phyloP scores from a whole-genome alignment of 2,797 vertebrate species.

The Myotis vivesi region DNA sequence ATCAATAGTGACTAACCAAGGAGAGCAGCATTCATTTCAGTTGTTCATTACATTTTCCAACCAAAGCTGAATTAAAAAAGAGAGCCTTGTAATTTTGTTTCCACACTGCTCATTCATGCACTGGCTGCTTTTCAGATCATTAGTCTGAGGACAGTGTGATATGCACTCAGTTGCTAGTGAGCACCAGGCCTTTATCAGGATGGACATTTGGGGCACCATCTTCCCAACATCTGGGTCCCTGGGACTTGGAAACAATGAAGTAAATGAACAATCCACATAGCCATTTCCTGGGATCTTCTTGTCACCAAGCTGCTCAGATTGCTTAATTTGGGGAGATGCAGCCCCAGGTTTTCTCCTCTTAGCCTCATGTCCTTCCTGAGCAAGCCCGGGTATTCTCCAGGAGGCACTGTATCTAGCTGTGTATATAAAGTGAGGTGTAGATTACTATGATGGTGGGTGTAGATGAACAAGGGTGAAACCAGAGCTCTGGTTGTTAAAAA shows the following conservation, averaged over 20 bases:
- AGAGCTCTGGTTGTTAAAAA: not conserved
- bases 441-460: not conserved
- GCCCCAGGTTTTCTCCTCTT: not conserved
- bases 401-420: not conserved
- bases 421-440: not conserved
- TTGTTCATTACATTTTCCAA: not conserved
- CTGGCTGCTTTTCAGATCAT: not conserved
- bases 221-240: not conserved
- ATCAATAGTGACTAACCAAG: not conserved
- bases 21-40: not conserved
- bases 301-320: not conserved
- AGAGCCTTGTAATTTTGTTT: not conserved
- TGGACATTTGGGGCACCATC: not conserved
- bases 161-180: not conserved
- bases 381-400: not conserved
- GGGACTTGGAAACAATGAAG: not conserved
- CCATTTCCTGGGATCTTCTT: not conserved
- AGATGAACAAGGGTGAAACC: not conserved
- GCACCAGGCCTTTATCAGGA: not conserved
- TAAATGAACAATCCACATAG: not conserved
- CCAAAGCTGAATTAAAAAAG: not conserved
- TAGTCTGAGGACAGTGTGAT: not conserved
- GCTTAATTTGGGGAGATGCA: not conserved
- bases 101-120: not conserved
- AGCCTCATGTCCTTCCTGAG: not conserved